A percentile compares a stretch with the other conserved stretches of the same genome.
Evolutionary conservation across 2,797 vertebrate genomes (phyloP).

Genomic region (Myotis planiceps): DNA sequence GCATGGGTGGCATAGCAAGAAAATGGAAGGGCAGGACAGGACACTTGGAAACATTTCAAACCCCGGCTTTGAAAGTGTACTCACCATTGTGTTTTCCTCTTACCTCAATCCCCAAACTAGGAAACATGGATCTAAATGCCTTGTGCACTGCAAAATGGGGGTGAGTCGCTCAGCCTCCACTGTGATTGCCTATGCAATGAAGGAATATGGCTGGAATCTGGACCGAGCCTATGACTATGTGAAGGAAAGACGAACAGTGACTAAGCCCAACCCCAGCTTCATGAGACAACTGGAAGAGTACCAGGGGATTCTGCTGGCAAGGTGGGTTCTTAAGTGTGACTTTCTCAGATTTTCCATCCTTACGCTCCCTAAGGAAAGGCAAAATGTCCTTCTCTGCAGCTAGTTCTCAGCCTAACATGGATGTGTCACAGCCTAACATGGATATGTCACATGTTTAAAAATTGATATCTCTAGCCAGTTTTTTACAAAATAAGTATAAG

Average conservation of each 20-base stretch:
- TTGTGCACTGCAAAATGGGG: conserved; percentile 99
- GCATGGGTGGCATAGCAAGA: neutral
- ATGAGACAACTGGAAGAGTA: conserved; percentile 99
- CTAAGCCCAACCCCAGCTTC: conserved; percentile 98
- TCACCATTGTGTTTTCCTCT: neutral
- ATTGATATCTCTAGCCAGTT: neutral
- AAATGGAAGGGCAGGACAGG: neutral
- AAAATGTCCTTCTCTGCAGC: neutral
- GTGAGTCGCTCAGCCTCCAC: conserved; percentile 98
- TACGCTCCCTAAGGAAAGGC: neutral
- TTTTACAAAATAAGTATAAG: neutral
- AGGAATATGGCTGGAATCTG: conserved; percentile 98
- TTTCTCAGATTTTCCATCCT: neutral
- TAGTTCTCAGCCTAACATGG: conserved; percentile 10
- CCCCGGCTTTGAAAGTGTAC: neutral
- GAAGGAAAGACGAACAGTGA: conserved; percentile 94
- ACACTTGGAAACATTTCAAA: conserved; percentile 26
- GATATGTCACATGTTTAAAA: neutral
- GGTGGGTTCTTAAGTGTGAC: conserved; percentile 85
- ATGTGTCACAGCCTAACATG: neutral
- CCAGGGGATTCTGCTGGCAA: conserved; percentile 97
- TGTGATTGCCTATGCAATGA: conserved; percentile 98
- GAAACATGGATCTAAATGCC: conserved; percentile 96
- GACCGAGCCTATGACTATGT: conserved; percentile 95
- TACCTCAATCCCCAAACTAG: conserved; percentile 82